These are phyloP conservation scores for Gambelia wislizenii DNA, from an alignment of 2,797 vertebrate species.

Conservation along the genomic window DNA sequence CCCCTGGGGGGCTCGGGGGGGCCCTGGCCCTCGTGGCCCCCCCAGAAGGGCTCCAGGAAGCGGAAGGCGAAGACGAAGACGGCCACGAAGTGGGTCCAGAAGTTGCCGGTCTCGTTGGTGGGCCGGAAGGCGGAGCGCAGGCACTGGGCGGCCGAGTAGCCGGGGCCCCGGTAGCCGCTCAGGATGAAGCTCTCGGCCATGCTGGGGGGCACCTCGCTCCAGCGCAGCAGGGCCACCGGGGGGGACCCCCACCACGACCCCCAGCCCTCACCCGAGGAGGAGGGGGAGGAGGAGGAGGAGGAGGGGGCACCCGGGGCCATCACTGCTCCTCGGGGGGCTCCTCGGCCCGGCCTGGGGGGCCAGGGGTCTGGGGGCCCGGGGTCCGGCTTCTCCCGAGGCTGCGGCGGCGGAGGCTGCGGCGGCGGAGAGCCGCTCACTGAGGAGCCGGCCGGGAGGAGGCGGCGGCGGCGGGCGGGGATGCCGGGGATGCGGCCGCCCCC, in stretches of 20 bases:
- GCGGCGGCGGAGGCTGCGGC: too few relatives aligned
- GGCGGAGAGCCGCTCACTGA: too few relatives aligned
- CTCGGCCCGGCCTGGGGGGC: too few relatives aligned
- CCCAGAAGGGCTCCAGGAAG: constrained; percentile 78
- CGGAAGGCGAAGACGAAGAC: constrained; percentile 82
- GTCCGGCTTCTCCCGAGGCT: too few relatives aligned
- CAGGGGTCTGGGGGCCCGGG: too few relatives aligned
- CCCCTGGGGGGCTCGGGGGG: not conserved
- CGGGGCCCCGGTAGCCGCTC: constrained; percentile 85
- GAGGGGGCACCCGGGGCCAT: too few relatives aligned
- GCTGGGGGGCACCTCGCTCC: constrained; percentile 80
- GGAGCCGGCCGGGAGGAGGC: not conserved
- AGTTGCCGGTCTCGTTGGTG: constrained; percentile 88
- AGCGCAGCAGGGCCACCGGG: constrained; percentile 62
- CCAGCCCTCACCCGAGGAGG: too few relatives aligned
- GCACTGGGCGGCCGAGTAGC: constrained; percentile 83
- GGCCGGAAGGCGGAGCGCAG: constrained; percentile 82
- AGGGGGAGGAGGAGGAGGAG: too few relatives aligned
- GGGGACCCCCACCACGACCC: not conserved
- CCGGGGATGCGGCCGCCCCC: not conserved
- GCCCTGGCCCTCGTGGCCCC: constrained; percentile 64
- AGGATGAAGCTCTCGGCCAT: constrained; percentile 86
- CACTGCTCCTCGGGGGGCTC: too few relatives aligned
- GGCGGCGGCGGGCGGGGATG: too few relatives aligned
- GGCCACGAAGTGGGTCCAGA: constrained; percentile 87